These are phyloP conservation scores for Cettia cetti DNA, from an alignment of 2,113 vertebrate species.

Conservation along the genomic window DNA sequence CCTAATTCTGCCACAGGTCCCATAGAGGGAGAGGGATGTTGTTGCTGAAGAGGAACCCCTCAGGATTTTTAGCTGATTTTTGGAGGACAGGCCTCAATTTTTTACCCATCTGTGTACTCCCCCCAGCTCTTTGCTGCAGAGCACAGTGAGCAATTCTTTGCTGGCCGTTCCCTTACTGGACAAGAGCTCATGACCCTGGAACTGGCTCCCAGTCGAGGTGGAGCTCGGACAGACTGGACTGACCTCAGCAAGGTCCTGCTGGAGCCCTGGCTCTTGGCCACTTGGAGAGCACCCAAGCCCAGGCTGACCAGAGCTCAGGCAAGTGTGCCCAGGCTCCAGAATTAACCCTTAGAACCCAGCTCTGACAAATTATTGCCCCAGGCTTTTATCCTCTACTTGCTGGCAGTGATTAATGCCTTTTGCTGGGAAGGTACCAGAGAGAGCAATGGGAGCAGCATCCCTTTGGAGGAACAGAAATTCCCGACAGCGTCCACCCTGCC, in stretches of 20 bases:
- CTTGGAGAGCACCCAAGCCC: neutral
- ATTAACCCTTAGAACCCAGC: neutral
- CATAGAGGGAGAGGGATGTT: neutral
- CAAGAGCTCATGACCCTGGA: neutral
- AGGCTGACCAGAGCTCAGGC: neutral
- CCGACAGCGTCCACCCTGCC: neutral
- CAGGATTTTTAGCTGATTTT: neutral
- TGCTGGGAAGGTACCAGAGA: neutral
- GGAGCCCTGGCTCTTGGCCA: neutral
- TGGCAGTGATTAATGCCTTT: neutral
- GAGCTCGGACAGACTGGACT: neutral
- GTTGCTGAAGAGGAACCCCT: neutral
- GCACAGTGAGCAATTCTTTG: neutral
- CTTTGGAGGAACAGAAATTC: neutral
- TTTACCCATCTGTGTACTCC: neutral
- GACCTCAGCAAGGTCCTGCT: neutral
- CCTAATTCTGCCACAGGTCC: neutral
- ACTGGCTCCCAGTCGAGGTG: neutral
- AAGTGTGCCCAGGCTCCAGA: neutral
- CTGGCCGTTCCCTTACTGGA: neutral
- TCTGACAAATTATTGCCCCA: neutral
- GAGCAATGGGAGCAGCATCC: neutral
- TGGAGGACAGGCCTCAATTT: neutral
- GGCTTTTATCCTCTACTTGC: neutral
- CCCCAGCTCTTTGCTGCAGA: neutral